Base-by-base conservation (phyloP, 2,797 vertebrate genomes). In the Taeniopygia guttata region DNA sequence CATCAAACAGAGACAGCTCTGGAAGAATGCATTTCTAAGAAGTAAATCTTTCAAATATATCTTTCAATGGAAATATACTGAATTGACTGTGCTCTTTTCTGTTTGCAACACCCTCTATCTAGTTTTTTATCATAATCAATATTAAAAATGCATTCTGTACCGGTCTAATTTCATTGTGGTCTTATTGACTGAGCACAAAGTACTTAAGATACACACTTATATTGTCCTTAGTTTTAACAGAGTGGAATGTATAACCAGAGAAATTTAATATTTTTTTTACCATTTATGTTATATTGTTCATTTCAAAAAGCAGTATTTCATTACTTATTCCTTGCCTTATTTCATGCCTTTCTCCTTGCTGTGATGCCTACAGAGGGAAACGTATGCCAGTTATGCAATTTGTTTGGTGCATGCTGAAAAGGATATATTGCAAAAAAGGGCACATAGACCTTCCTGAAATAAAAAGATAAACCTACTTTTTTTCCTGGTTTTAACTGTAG, bases 341-440 rank as follows among this genome's bases (percentile, higher is more conserved):
- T 70, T 88, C 18, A 23, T 78, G 48, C 26, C 25, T 62, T 89
- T 77, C 45, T 70, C 3, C 40, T 78, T 6, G 2, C 46, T 93
- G 29, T 70, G 46, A 49, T 92, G 46, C 34, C 52, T 84, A 73
- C 49, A 42, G 75, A 85, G 62, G 49, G 22, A 93, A 91, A 79
- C 0, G 4, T 23, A 62, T 88, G 80, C 76, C 84, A 95, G 74
- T 78, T 90, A 88, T 2, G 8, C 74, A 87, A 77, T 63, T 46
- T 85, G 81, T 93, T 95, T 88, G 59, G 40, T 93, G 23, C 29
- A n/a, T 29, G 19, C 43, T 91, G 84, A 90, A 96, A 94, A 84
- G 54, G 30, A 58, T 75, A 51, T 38, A 40, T 66, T 75, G 29
- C 4, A 0, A 55, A 81, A 94, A 89, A 77, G 34, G 43, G 27